Evolutionary conservation across 1,140 invertebrate genomes (phyloP).

Genomic region (Chironomus tepperi): DNA sequence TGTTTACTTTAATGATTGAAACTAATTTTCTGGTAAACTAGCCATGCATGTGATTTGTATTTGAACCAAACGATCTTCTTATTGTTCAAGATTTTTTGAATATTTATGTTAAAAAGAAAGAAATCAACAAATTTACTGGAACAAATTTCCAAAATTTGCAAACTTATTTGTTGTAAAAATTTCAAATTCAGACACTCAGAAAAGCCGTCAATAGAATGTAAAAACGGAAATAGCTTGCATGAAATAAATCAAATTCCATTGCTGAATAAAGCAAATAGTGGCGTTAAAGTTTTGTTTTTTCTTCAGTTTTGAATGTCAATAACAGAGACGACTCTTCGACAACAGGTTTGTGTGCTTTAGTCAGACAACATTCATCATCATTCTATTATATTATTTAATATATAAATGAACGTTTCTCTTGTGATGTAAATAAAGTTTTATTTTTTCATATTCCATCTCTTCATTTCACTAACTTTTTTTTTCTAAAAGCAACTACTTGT

Average conservation of each 20-base stretch:
- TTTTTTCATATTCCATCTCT: not conserved
- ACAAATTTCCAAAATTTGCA: no score
- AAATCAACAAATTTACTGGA: no score
- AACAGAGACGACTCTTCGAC: not conserved
- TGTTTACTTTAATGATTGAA: constrained; percentile 18
- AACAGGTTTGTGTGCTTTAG: constrained; percentile 5
- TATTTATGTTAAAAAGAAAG: no score
- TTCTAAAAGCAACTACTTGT: not conserved
- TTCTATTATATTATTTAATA: not conserved
- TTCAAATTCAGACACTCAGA: no score
- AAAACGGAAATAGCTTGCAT: not conserved
- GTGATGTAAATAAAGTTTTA: constrained; percentile 7
- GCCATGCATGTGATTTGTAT: constrained; percentile 19
- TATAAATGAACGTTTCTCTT: not conserved
- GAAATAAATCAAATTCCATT: not conserved
- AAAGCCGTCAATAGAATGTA: not conserved
- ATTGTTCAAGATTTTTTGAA: no score
- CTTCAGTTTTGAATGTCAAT: constrained; percentile 15
- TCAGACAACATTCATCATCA: constrained; percentile 5
- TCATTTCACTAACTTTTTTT: not conserved
- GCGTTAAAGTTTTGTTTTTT: not conserved
- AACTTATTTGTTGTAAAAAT: no score
- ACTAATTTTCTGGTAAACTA: constrained; percentile 24
- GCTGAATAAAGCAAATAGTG: constrained; percentile 17
- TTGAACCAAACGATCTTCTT: not conserved